Evolutionary conservation across 2,888 invertebrate species (phyloP).

Genomic region (Catonia carolina): DNA sequence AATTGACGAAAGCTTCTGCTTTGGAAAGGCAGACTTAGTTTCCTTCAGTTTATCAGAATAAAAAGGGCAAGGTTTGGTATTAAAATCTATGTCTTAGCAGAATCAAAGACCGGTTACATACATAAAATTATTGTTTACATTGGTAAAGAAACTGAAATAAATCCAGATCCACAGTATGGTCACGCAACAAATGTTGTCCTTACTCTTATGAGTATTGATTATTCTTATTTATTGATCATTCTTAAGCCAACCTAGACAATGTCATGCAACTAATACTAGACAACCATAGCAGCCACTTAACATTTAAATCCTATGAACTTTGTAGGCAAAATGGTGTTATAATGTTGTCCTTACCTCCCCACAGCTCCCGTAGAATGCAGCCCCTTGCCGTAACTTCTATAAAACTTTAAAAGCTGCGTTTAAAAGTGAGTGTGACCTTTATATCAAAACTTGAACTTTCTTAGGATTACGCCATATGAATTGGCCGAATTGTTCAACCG

Average conservation of each 20-base stretch:
- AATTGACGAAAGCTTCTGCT: too few species aligned
- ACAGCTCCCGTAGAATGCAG: constrained; percentile 35
- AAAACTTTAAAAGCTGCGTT: constrained; percentile 35
- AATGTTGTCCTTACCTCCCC: constrained; percentile 36
- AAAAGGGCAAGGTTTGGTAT: constrained; percentile 17
- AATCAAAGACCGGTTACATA: background rate
- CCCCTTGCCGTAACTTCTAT: constrained; percentile 35
- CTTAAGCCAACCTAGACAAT: too few species aligned
- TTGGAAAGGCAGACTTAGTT: too few species aligned
- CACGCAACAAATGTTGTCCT: too few species aligned
- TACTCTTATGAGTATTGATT: too few species aligned
- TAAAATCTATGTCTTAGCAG: constrained; percentile 17
- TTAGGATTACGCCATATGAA: constrained; percentile 19
- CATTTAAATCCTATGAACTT: constrained; percentile 28
- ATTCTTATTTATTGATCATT: too few species aligned
- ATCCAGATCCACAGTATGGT: background rate
- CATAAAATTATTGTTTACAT: background rate
- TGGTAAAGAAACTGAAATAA: background rate
- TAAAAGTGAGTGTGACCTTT: constrained; percentile 34
- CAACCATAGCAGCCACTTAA: constrained; percentile 36
- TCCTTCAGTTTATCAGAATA: background rate
- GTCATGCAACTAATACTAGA: too few species aligned
- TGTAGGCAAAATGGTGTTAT: constrained; percentile 33
- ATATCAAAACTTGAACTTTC: constrained; percentile 27
- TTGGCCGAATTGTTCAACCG: constrained; percentile 7